Percentiles rank a stretch among this genome's conserved stretches.
phyloP scores from a whole-genome alignment of 2,888 invertebrate species.

The Drosophila anomalipes region DNA sequence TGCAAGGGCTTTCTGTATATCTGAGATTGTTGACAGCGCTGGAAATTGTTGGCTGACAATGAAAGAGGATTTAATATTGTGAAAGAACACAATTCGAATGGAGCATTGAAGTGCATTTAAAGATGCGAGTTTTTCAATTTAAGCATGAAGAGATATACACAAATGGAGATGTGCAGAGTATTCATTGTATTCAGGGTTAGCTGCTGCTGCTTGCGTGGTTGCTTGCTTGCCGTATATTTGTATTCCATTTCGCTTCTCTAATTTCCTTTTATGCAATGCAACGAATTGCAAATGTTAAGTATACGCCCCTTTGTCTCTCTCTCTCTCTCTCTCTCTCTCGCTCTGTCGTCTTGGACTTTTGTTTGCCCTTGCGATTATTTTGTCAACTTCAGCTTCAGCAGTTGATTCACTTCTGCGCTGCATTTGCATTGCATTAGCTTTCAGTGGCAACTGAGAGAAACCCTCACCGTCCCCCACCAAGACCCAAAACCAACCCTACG shows the following conservation, averaged over 20 bases:
- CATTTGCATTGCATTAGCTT: conserved; percentile 65
- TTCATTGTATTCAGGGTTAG: neutral
- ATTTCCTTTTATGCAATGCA: conserved; percentile 70
- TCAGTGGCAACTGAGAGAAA: neutral
- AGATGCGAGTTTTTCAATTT: conserved; percentile 16
- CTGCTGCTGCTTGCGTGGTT: neutral
- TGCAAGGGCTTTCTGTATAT: conserved; percentile 28
- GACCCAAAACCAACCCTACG: neutral
- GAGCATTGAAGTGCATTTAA: conserved; percentile 25
- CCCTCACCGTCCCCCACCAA: neutral
- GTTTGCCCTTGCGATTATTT: conserved; percentile 58
- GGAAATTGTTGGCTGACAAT: conserved; percentile 48
- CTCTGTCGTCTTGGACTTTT: conserved; percentile 29
- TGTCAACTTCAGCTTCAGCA: conserved; percentile 49
- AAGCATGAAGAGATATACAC: neutral
- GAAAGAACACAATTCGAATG: conserved; percentile 13
- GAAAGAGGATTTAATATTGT: conserved; percentile 49
- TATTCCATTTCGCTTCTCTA: conserved; percentile 70
- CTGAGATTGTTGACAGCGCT: conserved; percentile 37
- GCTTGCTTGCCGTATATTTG: conserved; percentile 52
- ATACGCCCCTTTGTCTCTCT: conserved; percentile 57
- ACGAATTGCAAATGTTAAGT: conserved; percentile 77
- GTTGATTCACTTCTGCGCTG: conserved; percentile 23
- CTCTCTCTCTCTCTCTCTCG: conserved; percentile 28
- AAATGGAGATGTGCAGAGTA: neutral